Percentiles rank a stretch among this genome's conserved stretches.
phyloP scores from a whole-genome alignment of 2,888 invertebrate species.

The Micoletzkya japonica region DNA sequence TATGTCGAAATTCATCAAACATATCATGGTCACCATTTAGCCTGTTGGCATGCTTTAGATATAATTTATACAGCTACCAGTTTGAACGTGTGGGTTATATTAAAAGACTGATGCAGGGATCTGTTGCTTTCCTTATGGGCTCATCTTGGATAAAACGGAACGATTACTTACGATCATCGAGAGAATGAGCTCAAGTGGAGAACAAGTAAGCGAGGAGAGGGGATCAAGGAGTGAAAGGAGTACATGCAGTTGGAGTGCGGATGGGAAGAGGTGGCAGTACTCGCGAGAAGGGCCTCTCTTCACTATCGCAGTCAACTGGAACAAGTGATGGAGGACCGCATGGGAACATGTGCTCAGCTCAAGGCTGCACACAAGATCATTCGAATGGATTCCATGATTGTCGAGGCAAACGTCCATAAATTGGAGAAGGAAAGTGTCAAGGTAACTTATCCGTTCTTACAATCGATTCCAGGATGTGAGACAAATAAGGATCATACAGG shows the following conservation, averaged over 20 bases:
- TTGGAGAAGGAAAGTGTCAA: slow-evolving; percentile 52
- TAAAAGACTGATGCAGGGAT: no score
- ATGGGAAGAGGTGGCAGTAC: slow-evolving; percentile 53
- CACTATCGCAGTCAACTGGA: slow-evolving; percentile 53
- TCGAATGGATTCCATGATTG: slow-evolving; percentile 58
- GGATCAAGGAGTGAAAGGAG: neutral
- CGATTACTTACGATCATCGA: slow-evolving; percentile 49
- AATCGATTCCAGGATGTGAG: neutral
- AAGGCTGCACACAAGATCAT: slow-evolving; percentile 59
- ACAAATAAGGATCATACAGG: slow-evolving; percentile 29
- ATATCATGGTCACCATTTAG: neutral
- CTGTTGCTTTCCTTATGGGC: slow-evolving; percentile 60
- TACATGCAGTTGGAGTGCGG: slow-evolving; percentile 31
- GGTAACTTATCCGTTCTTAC: slow-evolving; percentile 21
- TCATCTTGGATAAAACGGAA: slow-evolving; percentile 55
- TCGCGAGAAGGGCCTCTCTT: slow-evolving; percentile 49
- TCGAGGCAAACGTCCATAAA: slow-evolving; percentile 55
- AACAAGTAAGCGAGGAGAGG: neutral
- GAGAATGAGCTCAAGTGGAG: slow-evolving; percentile 31
- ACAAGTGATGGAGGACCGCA: slow-evolving; percentile 45
- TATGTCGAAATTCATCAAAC: slow-evolving; percentile 7
- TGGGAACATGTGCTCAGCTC: slow-evolving; percentile 57
- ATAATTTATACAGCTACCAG: neutral
- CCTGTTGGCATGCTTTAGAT: neutral
- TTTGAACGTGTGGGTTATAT: no score